Conservation (phyloP, 2,113 vertebrate species). For the Albula goreensis region DNA sequence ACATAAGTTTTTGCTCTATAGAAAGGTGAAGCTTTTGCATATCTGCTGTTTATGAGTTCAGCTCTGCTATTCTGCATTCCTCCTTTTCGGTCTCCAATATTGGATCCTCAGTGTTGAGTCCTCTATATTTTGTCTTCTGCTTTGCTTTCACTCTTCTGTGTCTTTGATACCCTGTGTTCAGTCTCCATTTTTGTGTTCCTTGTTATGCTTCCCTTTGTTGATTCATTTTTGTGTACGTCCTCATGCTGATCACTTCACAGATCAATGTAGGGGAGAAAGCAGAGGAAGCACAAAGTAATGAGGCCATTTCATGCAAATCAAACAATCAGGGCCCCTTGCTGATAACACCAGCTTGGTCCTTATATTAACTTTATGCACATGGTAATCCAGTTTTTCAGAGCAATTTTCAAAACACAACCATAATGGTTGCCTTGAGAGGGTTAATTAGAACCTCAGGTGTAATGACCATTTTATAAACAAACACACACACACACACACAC, state of each 20-base stretch:
- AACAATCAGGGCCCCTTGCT: neutral
- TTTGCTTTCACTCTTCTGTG: too few species aligned
- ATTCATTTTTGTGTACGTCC: neutral
- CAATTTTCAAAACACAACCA: neutral
- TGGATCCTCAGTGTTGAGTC: too few species aligned
- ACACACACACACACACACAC: neutral
- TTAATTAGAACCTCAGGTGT: neutral
- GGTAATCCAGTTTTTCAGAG: neutral
- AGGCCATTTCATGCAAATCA: neutral
- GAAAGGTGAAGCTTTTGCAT: neutral
- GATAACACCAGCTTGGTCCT: neutral
- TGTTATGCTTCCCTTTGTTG: neutral
- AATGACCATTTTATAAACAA: neutral
- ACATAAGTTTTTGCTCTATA: neutral
- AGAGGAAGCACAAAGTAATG: too few species aligned
- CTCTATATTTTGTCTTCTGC: too few species aligned
- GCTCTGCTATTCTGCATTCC: neutral
- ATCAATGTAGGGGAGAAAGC: too few species aligned
- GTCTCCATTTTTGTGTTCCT: neutral
- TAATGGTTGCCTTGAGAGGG: neutral
- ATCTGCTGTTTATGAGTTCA: neutral
- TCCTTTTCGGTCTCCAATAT: too few species aligned
- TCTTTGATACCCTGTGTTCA: too few species aligned
- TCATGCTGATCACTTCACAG: too few species aligned
- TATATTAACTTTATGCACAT: slow-evolving; percentile 12